Evolutionary conservation across 2,888 invertebrate genomes (phyloP), one percentile per base, ranked within the genome.

Genomic region (Xanthorhoe designata): DNA sequence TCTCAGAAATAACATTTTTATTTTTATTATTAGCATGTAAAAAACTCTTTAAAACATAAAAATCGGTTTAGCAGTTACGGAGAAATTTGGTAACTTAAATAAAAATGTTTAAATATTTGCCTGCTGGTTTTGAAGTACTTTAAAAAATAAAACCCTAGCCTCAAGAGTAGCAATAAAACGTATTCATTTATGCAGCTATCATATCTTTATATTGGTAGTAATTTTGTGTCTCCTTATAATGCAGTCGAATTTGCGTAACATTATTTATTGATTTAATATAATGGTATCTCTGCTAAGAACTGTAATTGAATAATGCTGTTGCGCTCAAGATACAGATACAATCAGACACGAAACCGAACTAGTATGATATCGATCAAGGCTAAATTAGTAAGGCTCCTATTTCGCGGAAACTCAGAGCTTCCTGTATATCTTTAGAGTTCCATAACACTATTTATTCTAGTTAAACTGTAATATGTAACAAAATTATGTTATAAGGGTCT

Each of bases 141-240:
- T 24, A 24, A 24, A n/a, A 24, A 24, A 24, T 24, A 24, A 24
- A 24, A 24, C 24, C 4, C 4, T 24, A 24, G 24, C 24, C 4
- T 80, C 80, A 78, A 69, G 79, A 59, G 77, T 75, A 75, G 80
- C 72, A 77, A 77, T 82, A 79, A 81, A 81, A 70, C 72, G 63
- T 64, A 68, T 72, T 79, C 78, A 78, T 78, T 79, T 76, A 78
- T 75, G 73, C 64, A 68, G 73, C 66, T 74, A 70, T 63, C 71
- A 58, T 64, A 45, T 64, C 64, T 63, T 53, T 72, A 60, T 72
- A 70, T 71, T 70, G 70, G 70, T 68, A 68, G 71, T 75, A 76
- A 68, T 74, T 69, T 61, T 70, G 68, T 63, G 71, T 64, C 67
- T 69, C 70, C 63, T 65, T 67, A 60, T 17, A 52, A 24, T 4